Conservation (phyloP, 2,113 vertebrate species). For the Mixornis gularis region DNA sequence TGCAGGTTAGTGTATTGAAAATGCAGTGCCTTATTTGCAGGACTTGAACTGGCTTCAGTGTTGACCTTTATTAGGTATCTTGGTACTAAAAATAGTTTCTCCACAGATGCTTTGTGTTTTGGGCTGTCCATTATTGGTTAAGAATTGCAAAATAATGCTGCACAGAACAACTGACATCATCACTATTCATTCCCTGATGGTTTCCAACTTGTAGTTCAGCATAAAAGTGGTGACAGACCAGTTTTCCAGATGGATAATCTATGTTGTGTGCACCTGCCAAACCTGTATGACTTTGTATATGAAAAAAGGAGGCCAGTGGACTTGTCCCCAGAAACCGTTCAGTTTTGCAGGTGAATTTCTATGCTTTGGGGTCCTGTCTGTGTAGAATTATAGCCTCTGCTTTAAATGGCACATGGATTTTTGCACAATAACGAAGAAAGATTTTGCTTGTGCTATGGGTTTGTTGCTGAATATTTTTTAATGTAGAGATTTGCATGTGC, state of each 20-base stretch:
- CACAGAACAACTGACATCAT: background rate
- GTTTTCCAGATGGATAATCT: background rate
- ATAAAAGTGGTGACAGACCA: background rate
- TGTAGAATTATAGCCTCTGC: background rate
- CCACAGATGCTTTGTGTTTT: background rate
- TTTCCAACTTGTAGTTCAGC: background rate
- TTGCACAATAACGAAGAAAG: background rate
- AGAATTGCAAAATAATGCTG: background rate
- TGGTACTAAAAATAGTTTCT: background rate
- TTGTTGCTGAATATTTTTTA: background rate
- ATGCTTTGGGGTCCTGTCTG: background rate
- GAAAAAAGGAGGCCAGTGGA: background rate
- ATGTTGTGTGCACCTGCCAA: background rate
- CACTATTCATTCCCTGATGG: background rate
- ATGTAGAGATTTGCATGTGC: background rate
- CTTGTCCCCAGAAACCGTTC: background rate
- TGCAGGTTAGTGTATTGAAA: background rate
- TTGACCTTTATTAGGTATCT: background rate
- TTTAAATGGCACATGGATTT: background rate
- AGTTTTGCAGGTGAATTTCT: background rate
- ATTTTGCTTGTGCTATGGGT: background rate
- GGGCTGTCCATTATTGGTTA: background rate
- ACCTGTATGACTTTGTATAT: background rate
- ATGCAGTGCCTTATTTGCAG: background rate
- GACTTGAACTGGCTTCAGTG: background rate